Evolutionary conservation across 2,888 invertebrate species (phyloP).

Genomic region (Synergus umbraculus): DNA sequence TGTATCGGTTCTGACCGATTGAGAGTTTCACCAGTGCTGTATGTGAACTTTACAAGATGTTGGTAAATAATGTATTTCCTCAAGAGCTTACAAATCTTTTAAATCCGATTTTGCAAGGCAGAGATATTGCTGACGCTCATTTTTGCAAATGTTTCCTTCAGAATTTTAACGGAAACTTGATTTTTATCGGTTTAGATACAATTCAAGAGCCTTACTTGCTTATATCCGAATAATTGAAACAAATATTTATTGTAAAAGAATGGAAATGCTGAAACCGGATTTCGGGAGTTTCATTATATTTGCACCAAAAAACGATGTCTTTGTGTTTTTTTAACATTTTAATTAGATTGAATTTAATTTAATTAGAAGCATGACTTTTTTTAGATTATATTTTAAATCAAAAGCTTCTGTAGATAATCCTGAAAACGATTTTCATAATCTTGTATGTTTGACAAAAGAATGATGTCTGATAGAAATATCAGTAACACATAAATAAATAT

Average conservation of each 20-base stretch:
- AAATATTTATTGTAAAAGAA: no score
- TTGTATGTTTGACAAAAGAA: background rate
- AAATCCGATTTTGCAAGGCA: background rate
- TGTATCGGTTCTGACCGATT: background rate
- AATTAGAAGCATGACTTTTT: no score
- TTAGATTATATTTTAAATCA: no score
- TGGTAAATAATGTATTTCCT: constrained; percentile 12
- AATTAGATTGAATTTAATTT: no score
- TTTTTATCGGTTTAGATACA: background rate
- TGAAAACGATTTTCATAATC: background rate
- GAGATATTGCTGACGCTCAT: background rate
- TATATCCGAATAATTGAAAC: no score
- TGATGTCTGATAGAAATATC: background rate
- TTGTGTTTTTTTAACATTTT: no score
- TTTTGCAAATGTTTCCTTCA: background rate
- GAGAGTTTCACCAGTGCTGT: background rate
- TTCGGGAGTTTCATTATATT: no score
- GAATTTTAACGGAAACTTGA: background rate
- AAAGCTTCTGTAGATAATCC: no score
- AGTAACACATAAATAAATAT: constrained; percentile 41
- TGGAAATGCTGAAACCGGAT: no score
- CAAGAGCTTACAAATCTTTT: background rate
- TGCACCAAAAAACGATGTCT: no score
- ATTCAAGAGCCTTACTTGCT: background rate
- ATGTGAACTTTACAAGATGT: background rate